Base-by-base conservation (phyloP, 2,113 vertebrate species). In the Pteruthius melanotis region DNA sequence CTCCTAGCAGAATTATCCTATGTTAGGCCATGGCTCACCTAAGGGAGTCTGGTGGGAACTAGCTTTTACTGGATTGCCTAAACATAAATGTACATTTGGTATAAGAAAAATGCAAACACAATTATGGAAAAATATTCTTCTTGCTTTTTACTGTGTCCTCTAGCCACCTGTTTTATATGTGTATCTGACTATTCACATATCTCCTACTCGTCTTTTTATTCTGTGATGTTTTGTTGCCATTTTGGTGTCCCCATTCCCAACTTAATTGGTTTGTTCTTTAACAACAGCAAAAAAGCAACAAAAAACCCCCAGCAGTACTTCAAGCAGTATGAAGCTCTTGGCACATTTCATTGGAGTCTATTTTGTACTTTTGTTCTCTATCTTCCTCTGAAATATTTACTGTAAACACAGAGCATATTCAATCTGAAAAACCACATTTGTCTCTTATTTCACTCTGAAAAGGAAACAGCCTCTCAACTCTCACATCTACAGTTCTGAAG, bases 371-470 rank as follows among this genome's bases (percentile, higher is more conserved):
- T 91, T 91, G 40, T 88, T 93, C 65, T 87, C 61, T 89, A 15
- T 89, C 85, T 85, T 80, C n/a, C 31, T 63, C 47, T 83, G 82
- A 80, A 88, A 63, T 86, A 92, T 90, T 94, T 95, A 85, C 82
- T 70, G 54, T 92, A 96, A 95, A 91, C 57, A 82, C 39, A 85
- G 21, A 91, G 23, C 49, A 56, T 45, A 70, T 68, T 94, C 57
- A 54, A 39, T 65, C 59, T 5, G 42, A 91, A 71, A 93, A 49
- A 1, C 2, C n/a, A 47, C 59, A 54, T 85, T 95, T 83, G 45
- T 85, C 77, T 95, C 81, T 65, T 79, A 24, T 79, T 94, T 94
- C 45, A 63, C 71, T 90, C 68, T 65, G 71, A 93, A 95, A 69
- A 81, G 31, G 53, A 90, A 86, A 65, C 50, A 79, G 57, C 37